Conservation (phyloP, 2,888 invertebrate genomes). For the Hydriomena furcata region DNA sequence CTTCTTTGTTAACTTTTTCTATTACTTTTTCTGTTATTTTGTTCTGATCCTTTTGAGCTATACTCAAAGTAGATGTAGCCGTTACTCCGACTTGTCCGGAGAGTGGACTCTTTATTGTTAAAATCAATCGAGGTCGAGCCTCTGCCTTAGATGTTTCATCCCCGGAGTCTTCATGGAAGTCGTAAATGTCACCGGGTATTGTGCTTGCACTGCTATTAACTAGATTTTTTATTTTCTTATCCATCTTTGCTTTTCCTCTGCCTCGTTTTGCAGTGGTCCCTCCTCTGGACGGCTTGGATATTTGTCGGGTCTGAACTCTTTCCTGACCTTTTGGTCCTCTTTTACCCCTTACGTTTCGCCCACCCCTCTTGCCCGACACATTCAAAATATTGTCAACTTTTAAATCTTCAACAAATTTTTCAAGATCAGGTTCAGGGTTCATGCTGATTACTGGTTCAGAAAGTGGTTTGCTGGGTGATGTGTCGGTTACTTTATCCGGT, state of each 20-base stretch:
- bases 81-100: constrained; percentile 68
- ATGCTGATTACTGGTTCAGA: constrained; percentile 32
- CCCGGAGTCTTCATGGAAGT: constrained; percentile 95
- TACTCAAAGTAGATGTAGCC: constrained; percentile 69
- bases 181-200: constrained; percentile 91
- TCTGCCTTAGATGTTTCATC: constrained; percentile 86
- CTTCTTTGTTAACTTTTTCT: constrained; percentile 66
- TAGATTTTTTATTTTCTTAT: constrained; percentile 76
- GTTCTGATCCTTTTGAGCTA: constrained; percentile 62
- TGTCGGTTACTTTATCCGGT: constrained; percentile 18
- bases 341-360: constrained; percentile 70
- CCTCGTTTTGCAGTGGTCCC: constrained; percentile 70
- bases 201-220: constrained; percentile 82
- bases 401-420: constrained; percentile 41
- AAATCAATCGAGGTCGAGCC: constrained; percentile 88
- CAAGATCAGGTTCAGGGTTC: constrained; percentile 34
- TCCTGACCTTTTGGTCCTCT: constrained; percentile 65
- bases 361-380: constrained; percentile 62
- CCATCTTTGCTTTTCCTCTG: constrained; percentile 77
- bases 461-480: constrained; percentile 9
- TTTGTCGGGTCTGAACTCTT: constrained; percentile 75
- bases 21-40: constrained; percentile 57
- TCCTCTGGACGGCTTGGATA: constrained; percentile 69
- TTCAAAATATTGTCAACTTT: constrained; percentile 42
- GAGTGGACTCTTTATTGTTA: constrained; percentile 91